These are phyloP conservation scores for Cantharis rufa DNA, from an alignment of 2,888 invertebrate genomes.

Conservation along the genomic window DNA sequence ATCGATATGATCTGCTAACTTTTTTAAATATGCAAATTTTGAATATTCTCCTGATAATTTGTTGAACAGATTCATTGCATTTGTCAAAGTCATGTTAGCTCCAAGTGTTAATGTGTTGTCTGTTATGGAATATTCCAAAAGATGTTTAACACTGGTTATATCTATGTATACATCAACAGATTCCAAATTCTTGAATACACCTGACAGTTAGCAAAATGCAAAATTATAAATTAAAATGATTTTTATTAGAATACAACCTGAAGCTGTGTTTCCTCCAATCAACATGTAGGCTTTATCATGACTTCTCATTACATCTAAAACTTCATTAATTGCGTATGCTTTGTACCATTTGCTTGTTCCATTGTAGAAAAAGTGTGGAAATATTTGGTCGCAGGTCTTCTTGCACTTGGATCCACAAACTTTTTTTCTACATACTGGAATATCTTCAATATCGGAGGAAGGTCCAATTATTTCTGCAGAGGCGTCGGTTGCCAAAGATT, in stretches of 20 bases:
- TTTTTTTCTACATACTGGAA: not conserved
- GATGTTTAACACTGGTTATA: constrained; percentile 62
- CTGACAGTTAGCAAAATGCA: constrained; percentile 45
- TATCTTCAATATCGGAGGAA: constrained; percentile 55
- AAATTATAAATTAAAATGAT: not conserved
- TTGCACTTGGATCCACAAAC: not conserved
- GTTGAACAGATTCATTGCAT: constrained; percentile 59
- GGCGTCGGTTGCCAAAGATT: constrained; percentile 59
- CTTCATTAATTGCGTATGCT: constrained; percentile 59
- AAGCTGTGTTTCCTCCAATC: constrained; percentile 76
- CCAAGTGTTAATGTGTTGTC: constrained; percentile 62
- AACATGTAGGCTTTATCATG: constrained; percentile 62
- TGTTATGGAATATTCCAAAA: constrained; percentile 56
- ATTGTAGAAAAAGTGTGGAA: not conserved
- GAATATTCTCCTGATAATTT: constrained; percentile 50
- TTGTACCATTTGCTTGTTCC: constrained; percentile 60
- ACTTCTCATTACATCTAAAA: constrained; percentile 56
- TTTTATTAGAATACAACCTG: constrained; percentile 58
- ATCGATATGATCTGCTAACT: constrained; percentile 67
- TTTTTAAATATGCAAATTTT: constrained; percentile 63
- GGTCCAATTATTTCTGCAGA: constrained; percentile 45
- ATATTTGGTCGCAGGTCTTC: not conserved
- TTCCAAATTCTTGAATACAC: constrained; percentile 44
- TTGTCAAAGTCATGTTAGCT: constrained; percentile 62
- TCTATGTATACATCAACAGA: constrained; percentile 64